Evolutionary conservation across 1,140 invertebrate species (phyloP).

Genomic region (Cyclina sinensis): DNA sequence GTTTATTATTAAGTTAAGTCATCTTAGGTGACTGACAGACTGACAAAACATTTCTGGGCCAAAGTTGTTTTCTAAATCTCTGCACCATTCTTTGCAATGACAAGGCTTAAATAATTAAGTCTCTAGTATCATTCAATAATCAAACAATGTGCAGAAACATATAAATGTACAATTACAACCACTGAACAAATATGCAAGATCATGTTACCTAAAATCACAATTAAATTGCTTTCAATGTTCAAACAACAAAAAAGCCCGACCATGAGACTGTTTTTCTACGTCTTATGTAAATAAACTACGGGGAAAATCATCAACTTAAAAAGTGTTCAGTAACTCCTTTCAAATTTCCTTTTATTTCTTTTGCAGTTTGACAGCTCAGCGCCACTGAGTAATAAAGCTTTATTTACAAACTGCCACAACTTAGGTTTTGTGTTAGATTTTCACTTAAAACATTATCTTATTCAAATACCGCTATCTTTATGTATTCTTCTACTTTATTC

Average conservation of each 20-base stretch:
- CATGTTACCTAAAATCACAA: not conserved
- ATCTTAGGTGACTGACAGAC: too few relatives aligned
- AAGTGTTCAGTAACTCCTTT: not conserved
- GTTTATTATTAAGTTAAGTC: too few relatives aligned
- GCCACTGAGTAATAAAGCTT: not conserved
- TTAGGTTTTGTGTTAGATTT: not conserved
- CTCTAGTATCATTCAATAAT: too few relatives aligned
- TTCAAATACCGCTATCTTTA: conserved; percentile 22
- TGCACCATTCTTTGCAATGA: too few relatives aligned
- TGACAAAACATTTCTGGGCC: too few relatives aligned
- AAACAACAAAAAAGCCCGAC: not conserved
- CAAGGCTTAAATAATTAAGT: too few relatives aligned
- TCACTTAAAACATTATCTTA: conserved; percentile 28
- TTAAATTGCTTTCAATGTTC: not conserved
- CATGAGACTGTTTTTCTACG: not conserved
- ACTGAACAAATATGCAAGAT: not conserved
- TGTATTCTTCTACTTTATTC: not conserved
- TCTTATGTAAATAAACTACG: not conserved
- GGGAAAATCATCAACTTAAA: not conserved
- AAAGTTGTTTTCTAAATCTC: too few relatives aligned
- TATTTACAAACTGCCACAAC: conserved; percentile 12
- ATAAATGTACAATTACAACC: too few relatives aligned
- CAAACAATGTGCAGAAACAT: too few relatives aligned
- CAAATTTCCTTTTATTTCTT: not conserved
- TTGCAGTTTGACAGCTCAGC: not conserved